phyloP scores from a whole-genome alignment of 2,888 invertebrate genomes.

The Eupithecia inturbata region DNA sequence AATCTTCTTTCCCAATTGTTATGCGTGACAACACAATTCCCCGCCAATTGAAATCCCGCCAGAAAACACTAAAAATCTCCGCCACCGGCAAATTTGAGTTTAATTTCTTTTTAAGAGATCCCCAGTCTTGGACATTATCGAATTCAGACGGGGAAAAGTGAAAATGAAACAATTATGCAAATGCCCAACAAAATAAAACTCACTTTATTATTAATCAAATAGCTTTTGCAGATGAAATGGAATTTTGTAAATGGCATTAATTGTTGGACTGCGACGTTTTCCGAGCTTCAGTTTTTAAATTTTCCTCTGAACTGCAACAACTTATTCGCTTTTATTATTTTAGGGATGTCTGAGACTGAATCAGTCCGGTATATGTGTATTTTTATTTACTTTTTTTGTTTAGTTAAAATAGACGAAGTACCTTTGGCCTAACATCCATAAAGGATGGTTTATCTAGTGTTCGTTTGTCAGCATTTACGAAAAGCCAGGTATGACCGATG shows the following conservation, averaged over 20 bases:
- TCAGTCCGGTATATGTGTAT: neutral
- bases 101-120: constrained; percentile 74
- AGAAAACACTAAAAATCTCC: constrained; percentile 60
- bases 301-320: neutral
- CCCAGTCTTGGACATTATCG: constrained; percentile 64
- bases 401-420: too few relatives aligned
- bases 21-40: constrained; percentile 31
- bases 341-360: neutral
- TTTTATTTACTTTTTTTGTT: too few relatives aligned
- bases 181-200: constrained; percentile 81
- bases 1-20: constrained; percentile 27
- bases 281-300: neutral
- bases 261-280: constrained; percentile 58
- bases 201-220: constrained; percentile 83
- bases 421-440: too few relatives aligned
- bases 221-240: constrained; percentile 78
- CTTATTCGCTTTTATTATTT: neutral
- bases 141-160: constrained; percentile 67
- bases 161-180: constrained; percentile 82
- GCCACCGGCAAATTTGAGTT: constrained; percentile 59
- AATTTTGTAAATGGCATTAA: constrained; percentile 81
- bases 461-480: too few relatives aligned
- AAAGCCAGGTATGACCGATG: too few relatives aligned
- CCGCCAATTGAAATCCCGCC: constrained; percentile 49
- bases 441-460: too few relatives aligned